These are phyloP conservation scores for Helostoma temminkii DNA, from an alignment of 2,797 vertebrate species.

Conservation along the genomic window DNA sequence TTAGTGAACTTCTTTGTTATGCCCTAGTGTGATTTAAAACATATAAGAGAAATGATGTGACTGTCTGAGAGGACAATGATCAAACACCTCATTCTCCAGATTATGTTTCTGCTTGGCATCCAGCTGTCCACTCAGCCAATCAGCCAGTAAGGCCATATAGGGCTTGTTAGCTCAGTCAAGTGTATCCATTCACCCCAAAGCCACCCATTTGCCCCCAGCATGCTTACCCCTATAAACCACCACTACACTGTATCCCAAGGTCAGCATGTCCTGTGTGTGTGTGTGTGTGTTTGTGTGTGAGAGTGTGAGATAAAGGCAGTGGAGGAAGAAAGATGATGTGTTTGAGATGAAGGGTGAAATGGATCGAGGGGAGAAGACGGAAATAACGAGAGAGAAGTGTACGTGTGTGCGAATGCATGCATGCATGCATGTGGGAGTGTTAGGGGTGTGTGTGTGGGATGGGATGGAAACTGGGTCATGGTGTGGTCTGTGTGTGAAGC, in stretches of 20 bases:
- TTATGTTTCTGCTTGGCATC: slow-evolving; percentile 52
- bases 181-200: slow-evolving; percentile 77
- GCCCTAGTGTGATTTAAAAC: not conserved
- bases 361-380: slow-evolving; percentile 63
- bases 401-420: slow-evolving; percentile 1
- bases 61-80: not conserved
- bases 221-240: slow-evolving; percentile 60
- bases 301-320: slow-evolving; percentile 33
- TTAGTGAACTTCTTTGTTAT: not conserved
- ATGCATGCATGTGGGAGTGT: slow-evolving; percentile 13
- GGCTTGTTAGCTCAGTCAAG: slow-evolving; percentile 79
- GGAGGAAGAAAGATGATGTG: slow-evolving; percentile 49
- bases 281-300: slow-evolving; percentile 17
- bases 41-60: not conserved
- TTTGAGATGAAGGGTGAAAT: slow-evolving; percentile 60
- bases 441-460: slow-evolving; percentile 44
- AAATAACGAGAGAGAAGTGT: slow-evolving; percentile 59
- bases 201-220: slow-evolving; percentile 63
- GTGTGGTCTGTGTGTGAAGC: slow-evolving; percentile 72
- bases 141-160: slow-evolving; percentile 58
- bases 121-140: slow-evolving; percentile 64
- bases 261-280: slow-evolving; percentile 66
- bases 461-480: slow-evolving; percentile 77
- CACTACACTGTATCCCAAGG: slow-evolving; percentile 74
- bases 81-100: not conserved